These are phyloP conservation scores for Engraulis encrasicolus DNA, from an alignment of 2,113 vertebrate genomes.

Conservation along the genomic window DNA sequence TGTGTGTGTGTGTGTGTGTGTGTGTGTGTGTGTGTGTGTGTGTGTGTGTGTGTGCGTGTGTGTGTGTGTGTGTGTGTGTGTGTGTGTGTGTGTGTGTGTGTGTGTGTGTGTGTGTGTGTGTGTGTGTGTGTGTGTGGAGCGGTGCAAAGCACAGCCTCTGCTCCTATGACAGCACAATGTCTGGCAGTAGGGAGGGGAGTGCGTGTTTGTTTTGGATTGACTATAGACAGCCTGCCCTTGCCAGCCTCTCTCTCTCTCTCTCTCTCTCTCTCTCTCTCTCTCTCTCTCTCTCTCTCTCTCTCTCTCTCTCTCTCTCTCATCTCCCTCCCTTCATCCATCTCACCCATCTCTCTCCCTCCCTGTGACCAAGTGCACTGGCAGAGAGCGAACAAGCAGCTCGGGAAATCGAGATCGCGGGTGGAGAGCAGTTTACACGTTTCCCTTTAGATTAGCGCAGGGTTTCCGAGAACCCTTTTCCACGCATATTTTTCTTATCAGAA, in stretches of 20 bases:
- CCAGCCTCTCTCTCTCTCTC: constrained; percentile 51
- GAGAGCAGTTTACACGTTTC: constrained; percentile 55
- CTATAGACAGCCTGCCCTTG: constrained; percentile 56
- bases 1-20: too few relatives aligned
- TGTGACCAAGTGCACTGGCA: constrained; percentile 57
- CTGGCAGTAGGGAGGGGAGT: constrained; percentile 56
- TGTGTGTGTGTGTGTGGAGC: too few relatives aligned
- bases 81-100: too few relatives aligned
- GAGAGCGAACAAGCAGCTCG: constrained; percentile 41
- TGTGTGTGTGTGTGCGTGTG: too few relatives aligned
- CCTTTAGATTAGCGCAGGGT: constrained; percentile 55
- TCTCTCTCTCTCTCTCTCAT: constrained; percentile 31
- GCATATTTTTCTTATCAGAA: constrained; percentile 59
- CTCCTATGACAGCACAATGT: constrained; percentile 58
- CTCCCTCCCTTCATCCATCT: too few relatives aligned
- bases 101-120: too few relatives aligned
- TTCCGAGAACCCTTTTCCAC: constrained; percentile 57
- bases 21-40: too few relatives aligned
- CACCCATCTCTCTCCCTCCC: constrained; percentile 30
- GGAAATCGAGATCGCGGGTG: constrained; percentile 55
- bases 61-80: too few relatives aligned
- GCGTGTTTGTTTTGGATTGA: constrained; percentile 72
- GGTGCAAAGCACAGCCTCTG: constrained; percentile 48
- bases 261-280: constrained; percentile 31
- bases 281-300: constrained; percentile 28